Evolutionary conservation across 1,140 invertebrate species (phyloP), one percentile per base, ranked within the genome.

Genomic region (Lordiphosa stackelbergi): DNA sequence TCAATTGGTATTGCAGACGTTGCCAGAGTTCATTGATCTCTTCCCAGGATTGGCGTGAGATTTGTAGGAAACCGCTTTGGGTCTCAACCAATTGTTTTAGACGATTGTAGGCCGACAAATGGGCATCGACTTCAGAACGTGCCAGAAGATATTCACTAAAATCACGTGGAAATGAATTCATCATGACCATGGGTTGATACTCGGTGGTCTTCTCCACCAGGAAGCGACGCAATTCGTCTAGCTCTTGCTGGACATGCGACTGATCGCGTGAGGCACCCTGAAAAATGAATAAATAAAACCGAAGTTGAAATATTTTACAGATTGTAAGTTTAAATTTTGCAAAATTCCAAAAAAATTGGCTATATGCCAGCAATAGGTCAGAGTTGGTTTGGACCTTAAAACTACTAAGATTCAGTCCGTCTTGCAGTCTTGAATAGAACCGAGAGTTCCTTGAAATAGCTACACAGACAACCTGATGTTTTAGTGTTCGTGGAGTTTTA

Each of bases 211-310:
- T 94, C 57, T 95, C 92, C 47, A 90, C 90, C 11, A 98, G 89
- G 95, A 96, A 98, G 49, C 90, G 90, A 70, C 94, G 90, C 40
- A 98, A 89, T 53, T 92, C 91, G 73, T 93, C 92, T 84, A 94
- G 96, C 85, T 97, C 94, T 69, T 92, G 91, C 85, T 96, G 93
- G 52, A 96, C 91, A 61, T 91, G 78, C 48, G 87, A 88, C 57
- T 66, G 65, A 69, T 86, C 84, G 52, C 77, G 68, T 5, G 69
- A 66, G 46, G 84, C 77, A 77, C 85, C 86, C 85, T 87, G 4
- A 1, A 53, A 42, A 40, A 35, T n/a, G 5, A n/a, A 46, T 16
- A 13, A 49, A 31, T 24, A 24, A 24, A 24, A 6, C 22, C 4
- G 5, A 54, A 19, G 43, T 35, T 16, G 4, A 43, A 12, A 34